These are phyloP conservation scores for Sinocyclocheilus grahami DNA, from an alignment of 2,113 vertebrate genomes.

Conservation along the genomic window DNA sequence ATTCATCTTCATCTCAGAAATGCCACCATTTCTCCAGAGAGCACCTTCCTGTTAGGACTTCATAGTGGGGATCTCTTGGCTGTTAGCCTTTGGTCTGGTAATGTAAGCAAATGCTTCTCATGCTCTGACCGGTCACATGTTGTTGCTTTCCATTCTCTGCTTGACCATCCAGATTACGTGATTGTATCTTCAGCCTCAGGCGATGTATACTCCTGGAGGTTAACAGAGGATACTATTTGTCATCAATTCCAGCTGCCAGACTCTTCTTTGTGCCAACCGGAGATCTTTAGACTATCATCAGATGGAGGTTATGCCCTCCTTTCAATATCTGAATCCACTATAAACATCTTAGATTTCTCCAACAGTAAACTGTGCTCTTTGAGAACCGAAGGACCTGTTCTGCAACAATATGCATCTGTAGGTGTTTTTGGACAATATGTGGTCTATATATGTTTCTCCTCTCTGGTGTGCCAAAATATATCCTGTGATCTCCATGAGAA, in stretches of 20 bases:
- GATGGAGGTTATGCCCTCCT: slow-evolving; percentile 72
- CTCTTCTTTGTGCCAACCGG: slow-evolving; percentile 58
- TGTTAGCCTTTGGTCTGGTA: slow-evolving; percentile 78
- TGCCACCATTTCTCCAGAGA: slow-evolving; percentile 73
- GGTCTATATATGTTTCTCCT: slow-evolving; percentile 63
- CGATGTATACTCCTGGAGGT: slow-evolving; percentile 76
- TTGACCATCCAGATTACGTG: slow-evolving; percentile 73
- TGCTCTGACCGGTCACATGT: slow-evolving; percentile 61
- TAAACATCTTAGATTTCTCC: slow-evolving; percentile 72
- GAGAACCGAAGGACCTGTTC: slow-evolving; percentile 62
- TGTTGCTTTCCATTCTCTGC: slow-evolving; percentile 71
- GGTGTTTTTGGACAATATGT: slow-evolving; percentile 66
- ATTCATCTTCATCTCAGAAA: slow-evolving; percentile 67
- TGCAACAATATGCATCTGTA: slow-evolving; percentile 59
- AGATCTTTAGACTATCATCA: slow-evolving; percentile 70
- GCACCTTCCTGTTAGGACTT: slow-evolving; percentile 78
- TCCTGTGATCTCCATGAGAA: slow-evolving; percentile 62
- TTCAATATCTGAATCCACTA: slow-evolving; percentile 55
- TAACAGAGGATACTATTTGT: slow-evolving; percentile 75
- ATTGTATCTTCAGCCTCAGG: slow-evolving; percentile 72
- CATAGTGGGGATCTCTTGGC: slow-evolving; percentile 71
- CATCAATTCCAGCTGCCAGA: slow-evolving; percentile 72
- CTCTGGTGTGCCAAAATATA: slow-evolving; percentile 41
- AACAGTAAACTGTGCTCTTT: slow-evolving; percentile 68
- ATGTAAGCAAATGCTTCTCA: slow-evolving; percentile 73